A percentile compares a stretch with the other conserved stretches of the same genome.
Evolutionary conservation across 1,140 invertebrate genomes (phyloP).

Genomic region (Bombus fervidus): DNA sequence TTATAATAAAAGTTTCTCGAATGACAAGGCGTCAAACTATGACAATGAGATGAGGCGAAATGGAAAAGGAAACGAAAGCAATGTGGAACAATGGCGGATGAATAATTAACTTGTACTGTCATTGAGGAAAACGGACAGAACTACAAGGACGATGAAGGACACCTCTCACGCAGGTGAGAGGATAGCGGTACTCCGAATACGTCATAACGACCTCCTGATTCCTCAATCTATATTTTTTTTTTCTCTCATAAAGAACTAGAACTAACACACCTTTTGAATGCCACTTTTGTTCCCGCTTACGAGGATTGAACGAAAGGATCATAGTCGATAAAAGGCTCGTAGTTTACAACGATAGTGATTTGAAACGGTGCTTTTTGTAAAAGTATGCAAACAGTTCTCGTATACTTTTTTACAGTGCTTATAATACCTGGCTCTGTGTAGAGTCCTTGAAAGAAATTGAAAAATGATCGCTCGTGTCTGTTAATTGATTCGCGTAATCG

Average conservation of each 20-base stretch:
- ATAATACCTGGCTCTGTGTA: too few species aligned
- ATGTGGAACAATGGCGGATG: constrained; percentile 22
- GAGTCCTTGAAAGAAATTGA: too few species aligned
- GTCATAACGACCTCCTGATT: constrained; percentile 53
- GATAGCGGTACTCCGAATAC: constrained; percentile 61
- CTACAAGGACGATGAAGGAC: constrained; percentile 58
- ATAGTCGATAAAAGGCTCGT: too few species aligned
- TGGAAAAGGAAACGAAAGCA: constrained; percentile 3
- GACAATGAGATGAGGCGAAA: not conserved
- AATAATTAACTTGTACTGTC: constrained; percentile 45
- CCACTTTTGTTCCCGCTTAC: not conserved
- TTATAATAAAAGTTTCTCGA: not conserved
- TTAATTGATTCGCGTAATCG: too few species aligned
- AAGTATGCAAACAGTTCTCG: not conserved
- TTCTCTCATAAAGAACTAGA: constrained; percentile 3
- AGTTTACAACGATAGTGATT: not conserved
- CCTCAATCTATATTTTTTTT: constrained; percentile 23
- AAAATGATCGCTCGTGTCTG: too few species aligned
- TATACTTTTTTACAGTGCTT: too few species aligned
- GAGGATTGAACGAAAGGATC: not conserved
- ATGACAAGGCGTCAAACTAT: not conserved
- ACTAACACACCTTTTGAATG: constrained; percentile 9
- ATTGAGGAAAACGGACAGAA: constrained; percentile 32
- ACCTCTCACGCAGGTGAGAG: constrained; percentile 59
- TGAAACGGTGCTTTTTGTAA: not conserved